Evolutionary conservation across 2,888 invertebrate species (phyloP).

Genomic region (Pheosia tremula): DNA sequence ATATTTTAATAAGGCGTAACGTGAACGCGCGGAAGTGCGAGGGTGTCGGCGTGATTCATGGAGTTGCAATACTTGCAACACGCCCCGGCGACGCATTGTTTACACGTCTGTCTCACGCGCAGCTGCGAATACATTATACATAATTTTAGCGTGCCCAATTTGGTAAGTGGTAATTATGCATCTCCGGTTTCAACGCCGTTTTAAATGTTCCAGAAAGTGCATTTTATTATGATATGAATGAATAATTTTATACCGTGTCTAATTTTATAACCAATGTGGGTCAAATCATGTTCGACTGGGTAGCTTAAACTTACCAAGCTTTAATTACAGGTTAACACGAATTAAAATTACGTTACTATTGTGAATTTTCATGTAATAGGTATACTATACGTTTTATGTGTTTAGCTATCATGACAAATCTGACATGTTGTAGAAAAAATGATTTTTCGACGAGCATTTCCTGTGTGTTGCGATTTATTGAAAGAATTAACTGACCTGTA

Average conservation of each 20-base stretch:
- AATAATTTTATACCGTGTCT: too few relatives aligned
- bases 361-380: too few relatives aligned
- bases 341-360: too few relatives aligned
- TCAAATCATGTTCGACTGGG: too few relatives aligned
- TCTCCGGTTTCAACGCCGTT: slow-evolving; percentile 26
- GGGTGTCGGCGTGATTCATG: slow-evolving; percentile 58
- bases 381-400: too few relatives aligned
- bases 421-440: too few relatives aligned
- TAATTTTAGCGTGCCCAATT: slow-evolving; percentile 31
- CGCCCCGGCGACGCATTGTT: slow-evolving; percentile 32
- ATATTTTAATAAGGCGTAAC: slow-evolving; percentile 54
- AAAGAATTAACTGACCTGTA: slow-evolving; percentile 52
- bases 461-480: slow-evolving; percentile 48
- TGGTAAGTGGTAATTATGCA: slow-evolving; percentile 36
- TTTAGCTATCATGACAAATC: too few relatives aligned
- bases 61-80: slow-evolving; percentile 31
- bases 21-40: slow-evolving; percentile 51
- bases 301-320: too few relatives aligned
- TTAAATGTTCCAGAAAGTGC: background rate
- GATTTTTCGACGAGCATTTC: too few relatives aligned
- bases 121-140: slow-evolving; percentile 41
- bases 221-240: too few relatives aligned
- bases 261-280: too few relatives aligned
- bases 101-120: slow-evolving; percentile 28
- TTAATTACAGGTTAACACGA: background rate